These are phyloP conservation scores for Ptychobarbus kaznakovi DNA, from an alignment of 2,797 vertebrate species.

Conservation along the genomic window DNA sequence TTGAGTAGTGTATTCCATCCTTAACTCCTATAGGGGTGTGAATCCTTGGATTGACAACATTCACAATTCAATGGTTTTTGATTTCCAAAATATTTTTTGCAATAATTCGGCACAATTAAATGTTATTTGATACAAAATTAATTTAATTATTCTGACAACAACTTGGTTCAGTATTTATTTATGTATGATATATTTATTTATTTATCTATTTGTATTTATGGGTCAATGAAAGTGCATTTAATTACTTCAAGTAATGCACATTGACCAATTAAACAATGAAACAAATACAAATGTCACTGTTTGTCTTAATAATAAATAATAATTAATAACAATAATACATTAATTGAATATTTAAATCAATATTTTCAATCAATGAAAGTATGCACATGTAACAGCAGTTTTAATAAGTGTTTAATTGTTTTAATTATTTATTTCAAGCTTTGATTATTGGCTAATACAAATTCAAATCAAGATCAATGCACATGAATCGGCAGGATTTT, in stretches of 20 bases:
- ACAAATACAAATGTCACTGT: neutral
- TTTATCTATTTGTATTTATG: neutral
- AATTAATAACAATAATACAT: too few species aligned
- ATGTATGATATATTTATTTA: too few species aligned
- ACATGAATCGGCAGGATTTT: too few species aligned
- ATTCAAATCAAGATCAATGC: neutral
- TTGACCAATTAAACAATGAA: neutral
- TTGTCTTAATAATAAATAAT: neutral
- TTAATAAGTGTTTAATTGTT: neutral
- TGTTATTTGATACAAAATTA: neutral
- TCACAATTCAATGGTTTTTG: too few species aligned
- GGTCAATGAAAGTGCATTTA: neutral
- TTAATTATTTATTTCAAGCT: neutral
- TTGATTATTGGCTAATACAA: neutral
- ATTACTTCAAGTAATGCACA: neutral
- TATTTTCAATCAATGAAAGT: neutral
- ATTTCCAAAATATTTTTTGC: neutral
- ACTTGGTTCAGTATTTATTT: neutral
- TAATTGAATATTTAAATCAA: too few species aligned
- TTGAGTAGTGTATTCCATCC: neutral
- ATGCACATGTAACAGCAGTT: neutral
- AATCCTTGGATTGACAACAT: neutral
- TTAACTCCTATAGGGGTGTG: neutral
- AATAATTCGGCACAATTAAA: neutral
- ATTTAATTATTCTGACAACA: neutral